These are phyloP conservation scores for Arrhopalites spinosus DNA, from an alignment of 2,888 invertebrate genomes.

Conservation along the genomic window DNA sequence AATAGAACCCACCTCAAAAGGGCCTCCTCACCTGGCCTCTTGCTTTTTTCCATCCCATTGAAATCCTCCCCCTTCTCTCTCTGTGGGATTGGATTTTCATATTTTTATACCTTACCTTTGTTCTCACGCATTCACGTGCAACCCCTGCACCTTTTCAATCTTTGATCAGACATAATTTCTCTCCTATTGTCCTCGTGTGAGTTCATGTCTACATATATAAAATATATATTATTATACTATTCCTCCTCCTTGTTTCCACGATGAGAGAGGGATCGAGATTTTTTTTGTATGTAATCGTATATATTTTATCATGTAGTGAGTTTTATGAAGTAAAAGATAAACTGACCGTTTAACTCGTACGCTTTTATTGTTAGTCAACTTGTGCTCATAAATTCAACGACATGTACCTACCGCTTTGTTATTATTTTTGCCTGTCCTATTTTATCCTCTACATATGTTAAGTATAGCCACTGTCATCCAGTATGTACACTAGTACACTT, in stretches of 20 bases:
- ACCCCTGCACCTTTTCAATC: background rate
- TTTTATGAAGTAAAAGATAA: constrained; percentile 19
- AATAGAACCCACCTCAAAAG: constrained; percentile 25
- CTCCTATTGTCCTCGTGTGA: background rate
- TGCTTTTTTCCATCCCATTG: background rate
- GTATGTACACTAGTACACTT: too few species aligned
- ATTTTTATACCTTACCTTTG: constrained; percentile 29
- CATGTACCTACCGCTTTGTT: background rate
- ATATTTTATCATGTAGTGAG: background rate
- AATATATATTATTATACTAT: background rate
- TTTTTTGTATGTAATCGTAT: background rate
- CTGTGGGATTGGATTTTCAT: constrained; percentile 21
- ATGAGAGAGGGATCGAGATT: background rate
- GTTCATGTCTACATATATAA: background rate
- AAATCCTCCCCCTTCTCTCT: constrained; percentile 10
- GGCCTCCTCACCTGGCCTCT: constrained; percentile 21
- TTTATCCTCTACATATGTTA: too few species aligned
- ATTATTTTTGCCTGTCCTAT: too few species aligned
- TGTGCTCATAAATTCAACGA: background rate
- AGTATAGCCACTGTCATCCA: too few species aligned
- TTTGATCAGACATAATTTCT: constrained; percentile 2
- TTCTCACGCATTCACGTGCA: constrained; percentile 15
- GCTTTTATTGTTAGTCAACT: background rate
- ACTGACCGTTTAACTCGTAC: constrained; percentile 29
- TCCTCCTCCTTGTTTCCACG: background rate